phyloP scores from a whole-genome alignment of 2,113 vertebrate species.

The Lepisosteus oculatus region DNA sequence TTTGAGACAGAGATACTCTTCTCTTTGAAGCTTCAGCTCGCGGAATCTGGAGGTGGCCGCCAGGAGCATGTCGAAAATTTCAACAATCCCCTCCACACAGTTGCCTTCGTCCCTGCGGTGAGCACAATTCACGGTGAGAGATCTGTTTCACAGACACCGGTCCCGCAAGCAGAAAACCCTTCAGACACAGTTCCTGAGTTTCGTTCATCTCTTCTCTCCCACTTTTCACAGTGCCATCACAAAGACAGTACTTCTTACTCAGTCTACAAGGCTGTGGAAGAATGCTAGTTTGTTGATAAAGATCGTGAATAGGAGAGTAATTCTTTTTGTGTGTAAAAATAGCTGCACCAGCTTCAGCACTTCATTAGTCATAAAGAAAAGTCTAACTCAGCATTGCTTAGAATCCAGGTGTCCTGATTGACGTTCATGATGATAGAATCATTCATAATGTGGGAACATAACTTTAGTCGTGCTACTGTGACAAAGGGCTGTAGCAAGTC shows the following conservation, averaged over 20 bases:
- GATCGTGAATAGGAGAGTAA: neutral
- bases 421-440: neutral
- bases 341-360: neutral
- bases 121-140: conserved; percentile 11
- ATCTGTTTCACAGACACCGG: neutral
- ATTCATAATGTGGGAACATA: neutral
- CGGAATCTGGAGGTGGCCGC: conserved; percentile 88
- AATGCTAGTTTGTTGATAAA: no score
- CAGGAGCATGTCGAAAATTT: conserved; percentile 97
- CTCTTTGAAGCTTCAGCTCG: conserved; percentile 90
- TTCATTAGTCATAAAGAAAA: neutral
- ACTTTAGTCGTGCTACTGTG: neutral
- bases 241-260: neutral
- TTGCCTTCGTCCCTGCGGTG: conserved; percentile 87
- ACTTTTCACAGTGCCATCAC: neutral
- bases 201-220: neutral
- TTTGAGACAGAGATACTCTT: conserved; percentile 96
- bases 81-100: conserved; percentile 96
- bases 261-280: no score
- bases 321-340: neutral
- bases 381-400: neutral
- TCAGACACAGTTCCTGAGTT: no score
- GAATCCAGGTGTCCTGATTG: neutral
- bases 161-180: no score
- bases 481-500: no score